Evolutionary conservation across 2,797 vertebrate genomes (phyloP), one percentile per base, ranked within the genome.

Genomic region (Girardinus metallicus): DNA sequence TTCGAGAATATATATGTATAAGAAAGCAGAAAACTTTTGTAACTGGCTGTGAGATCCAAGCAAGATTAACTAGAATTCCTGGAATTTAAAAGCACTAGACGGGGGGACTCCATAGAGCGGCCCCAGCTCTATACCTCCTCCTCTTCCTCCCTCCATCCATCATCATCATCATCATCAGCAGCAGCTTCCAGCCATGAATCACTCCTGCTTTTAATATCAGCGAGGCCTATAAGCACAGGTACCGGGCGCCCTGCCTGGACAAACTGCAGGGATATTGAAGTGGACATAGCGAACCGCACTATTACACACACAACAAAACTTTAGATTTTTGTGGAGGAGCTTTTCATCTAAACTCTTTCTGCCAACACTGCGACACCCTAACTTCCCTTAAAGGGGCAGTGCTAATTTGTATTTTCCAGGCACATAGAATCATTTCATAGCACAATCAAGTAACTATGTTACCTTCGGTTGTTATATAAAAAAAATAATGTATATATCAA

Each of bases 61-160:
- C 64, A 46, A 18, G 31, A 53, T 92, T 95, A 94, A 94, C 94
- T 87, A 72, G 29, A 75, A 77, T 87, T 87, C 88, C 74, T 77
- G 82, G 90, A 92, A 88, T 93, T 94, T 93, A 90, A 95, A 95
- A 91, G 88, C 89, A 90, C 87, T 94, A 87, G 90, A 94, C 55
- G 81, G 57, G 57, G 75, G 87, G 76, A 85, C 88, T 83, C 88
- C 85, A 83, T 90, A 93, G 87, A 91, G 84, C 86, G 85, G 90
- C 90, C 87, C 53, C 68, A 55, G 26, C 83, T 82, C 73, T 51
- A 53, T 41, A 44, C 66, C 76, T 49, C 82, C 81, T 70, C 79
- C 75, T 80, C 74, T 76, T 75, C 31, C 79, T 75, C 47, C 70
- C 78, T 85, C 80, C 85, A 75, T 75, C 47, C 39, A 41, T 41